Evolutionary conservation across 2,797 vertebrate species (phyloP), one percentile per base, ranked within the genome.

Genomic region (Bovichtus diacanthus): DNA sequence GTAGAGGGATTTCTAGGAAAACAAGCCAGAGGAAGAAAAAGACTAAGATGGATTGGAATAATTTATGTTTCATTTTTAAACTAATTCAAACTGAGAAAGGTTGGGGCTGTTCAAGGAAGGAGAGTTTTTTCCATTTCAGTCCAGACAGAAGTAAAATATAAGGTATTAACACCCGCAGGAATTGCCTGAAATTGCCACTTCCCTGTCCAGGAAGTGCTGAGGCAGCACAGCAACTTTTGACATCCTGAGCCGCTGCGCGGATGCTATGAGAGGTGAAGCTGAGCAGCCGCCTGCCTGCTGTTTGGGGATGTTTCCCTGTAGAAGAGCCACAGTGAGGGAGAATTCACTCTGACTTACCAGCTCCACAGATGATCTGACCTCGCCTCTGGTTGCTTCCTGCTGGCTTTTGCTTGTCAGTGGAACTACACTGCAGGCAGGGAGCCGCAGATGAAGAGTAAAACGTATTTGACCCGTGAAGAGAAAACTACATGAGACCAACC

Each of bases 291-390:
- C 56, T n/a, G 39, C 69, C 67, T 58, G 63, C 80, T 59, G 63
- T 46, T 66, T 38, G 21, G 62, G 76, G 66, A 73, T 11, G 68
- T 70, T 81, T 43, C 41, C 70, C 51, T 70, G 9, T 31, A 77
- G 68, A 36, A 61, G 16, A 38, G 73, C 79, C 78, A 43, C 75
- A 43, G 68, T 18, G 29, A 67, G 51, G 50, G 56, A 76, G 69
- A 49, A 71, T 31, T 70, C 78, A 63, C 63, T 58, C 56, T 86
- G 76, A 78, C 62, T 74, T 76, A 72, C 38, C 63, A 65, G 74
- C 76, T 62, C 73, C 50, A 51, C 62, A 58, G 78, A 82, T 63
- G 71, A 78, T 79, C 70, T 80, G 80, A 83, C 80, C 72, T 87
- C 43, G 50, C 63, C 74, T 80, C 64, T n/a, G 49, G 68, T 66